phyloP scores from a whole-genome alignment of 2,113 vertebrate species.

The Eclectus roratus region DNA sequence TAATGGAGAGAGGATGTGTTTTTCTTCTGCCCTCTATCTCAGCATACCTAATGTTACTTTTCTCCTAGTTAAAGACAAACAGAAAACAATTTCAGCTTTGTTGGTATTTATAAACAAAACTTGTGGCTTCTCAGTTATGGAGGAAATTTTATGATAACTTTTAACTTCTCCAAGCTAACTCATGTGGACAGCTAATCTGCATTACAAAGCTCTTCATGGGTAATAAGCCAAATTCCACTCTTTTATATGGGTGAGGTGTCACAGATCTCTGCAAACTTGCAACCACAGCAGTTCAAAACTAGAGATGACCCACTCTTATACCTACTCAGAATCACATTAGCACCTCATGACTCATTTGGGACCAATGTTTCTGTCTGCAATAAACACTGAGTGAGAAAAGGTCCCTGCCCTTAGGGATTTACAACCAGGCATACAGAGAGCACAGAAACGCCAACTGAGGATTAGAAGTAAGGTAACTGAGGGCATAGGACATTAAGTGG shows the following conservation, averaged over 20 bases:
- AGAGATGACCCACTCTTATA: neutral
- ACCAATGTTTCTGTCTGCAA: neutral
- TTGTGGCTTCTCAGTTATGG: neutral
- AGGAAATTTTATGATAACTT: neutral
- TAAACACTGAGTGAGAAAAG: neutral
- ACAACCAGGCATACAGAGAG: neutral
- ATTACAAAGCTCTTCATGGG: neutral
- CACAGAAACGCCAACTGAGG: neutral
- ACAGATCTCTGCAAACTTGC: neutral
- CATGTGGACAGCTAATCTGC: neutral
- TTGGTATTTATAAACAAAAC: neutral
- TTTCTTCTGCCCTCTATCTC: neutral
- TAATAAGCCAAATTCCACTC: neutral
- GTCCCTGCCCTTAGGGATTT: neutral
- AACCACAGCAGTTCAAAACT: neutral
- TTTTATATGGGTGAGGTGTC: neutral
- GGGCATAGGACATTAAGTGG: neutral
- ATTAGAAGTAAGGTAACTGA: neutral
- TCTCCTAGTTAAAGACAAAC: neutral
- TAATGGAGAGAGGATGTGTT: neutral
- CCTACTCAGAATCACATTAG: neutral
- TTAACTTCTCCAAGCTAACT: neutral
- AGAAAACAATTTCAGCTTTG: neutral
- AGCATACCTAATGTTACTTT: neutral
- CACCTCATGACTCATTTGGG: neutral